phyloP scores from a whole-genome alignment of 2,113 vertebrate genomes.

The Spermophilus dauricus region DNA sequence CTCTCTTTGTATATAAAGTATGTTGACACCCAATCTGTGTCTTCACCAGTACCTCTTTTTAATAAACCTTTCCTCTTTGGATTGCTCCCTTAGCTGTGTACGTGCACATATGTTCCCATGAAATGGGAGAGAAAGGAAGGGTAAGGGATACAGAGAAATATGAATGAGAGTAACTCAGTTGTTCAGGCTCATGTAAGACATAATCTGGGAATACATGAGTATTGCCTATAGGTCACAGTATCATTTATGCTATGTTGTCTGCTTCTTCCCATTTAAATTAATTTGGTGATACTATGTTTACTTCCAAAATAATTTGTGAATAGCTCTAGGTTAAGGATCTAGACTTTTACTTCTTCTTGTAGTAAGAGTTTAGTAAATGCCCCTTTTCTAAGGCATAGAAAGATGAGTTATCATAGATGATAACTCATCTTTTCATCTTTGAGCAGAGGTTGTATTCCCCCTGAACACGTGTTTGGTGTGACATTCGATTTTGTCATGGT shows the following conservation, averaged over 20 bases:
- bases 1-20: no score
- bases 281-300: background rate
- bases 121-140: background rate
- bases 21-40: no score
- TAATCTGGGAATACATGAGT: background rate
- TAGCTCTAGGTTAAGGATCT: background rate
- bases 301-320: constrained; percentile 35
- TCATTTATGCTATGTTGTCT: background rate
- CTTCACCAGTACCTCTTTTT: background rate
- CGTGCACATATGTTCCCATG: background rate
- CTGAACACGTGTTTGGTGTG: background rate
- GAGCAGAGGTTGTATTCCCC: background rate
- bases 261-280: background rate
- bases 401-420: background rate
- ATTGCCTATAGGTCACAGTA: background rate
- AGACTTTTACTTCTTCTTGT: background rate
- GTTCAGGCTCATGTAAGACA: background rate
- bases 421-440: background rate
- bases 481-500: background rate
- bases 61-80: constrained; percentile 9
- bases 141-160: background rate
- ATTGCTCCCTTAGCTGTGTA: background rate
- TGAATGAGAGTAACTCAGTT: background rate
- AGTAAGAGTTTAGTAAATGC: background rate
- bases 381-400: background rate